Evolutionary conservation across 2,113 vertebrate genomes (phyloP).

Genomic region (Leptobrachium leishanense): DNA sequence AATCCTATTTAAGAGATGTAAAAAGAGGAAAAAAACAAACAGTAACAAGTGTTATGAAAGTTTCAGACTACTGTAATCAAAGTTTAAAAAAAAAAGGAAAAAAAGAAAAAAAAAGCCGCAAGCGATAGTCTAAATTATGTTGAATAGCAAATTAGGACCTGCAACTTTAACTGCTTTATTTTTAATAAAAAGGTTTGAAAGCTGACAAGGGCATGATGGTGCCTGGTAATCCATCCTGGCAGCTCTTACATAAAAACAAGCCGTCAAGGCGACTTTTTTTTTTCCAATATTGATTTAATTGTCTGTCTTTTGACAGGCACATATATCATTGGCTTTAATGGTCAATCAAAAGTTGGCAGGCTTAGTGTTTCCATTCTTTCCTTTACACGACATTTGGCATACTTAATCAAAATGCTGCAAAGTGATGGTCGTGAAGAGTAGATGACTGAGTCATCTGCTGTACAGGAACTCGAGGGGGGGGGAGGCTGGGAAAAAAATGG

Average conservation of each 20-base stretch:
- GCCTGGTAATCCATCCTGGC: conserved; percentile 84
- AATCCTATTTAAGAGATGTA: too few species aligned
- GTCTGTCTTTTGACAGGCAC: conserved; percentile 95
- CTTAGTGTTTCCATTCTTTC: conserved; percentile 89
- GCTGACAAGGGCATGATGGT: conserved; percentile 81
- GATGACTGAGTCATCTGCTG: conserved; percentile 86
- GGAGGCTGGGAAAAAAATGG: conserved; percentile 62
- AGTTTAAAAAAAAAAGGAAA: conserved; percentile 40
- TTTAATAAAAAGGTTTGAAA: conserved; percentile 77
- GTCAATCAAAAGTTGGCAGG: conserved; percentile 95
- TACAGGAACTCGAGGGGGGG: conserved; percentile 76
- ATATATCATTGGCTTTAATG: conserved; percentile 97
- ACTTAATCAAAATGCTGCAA: conserved; percentile 85
- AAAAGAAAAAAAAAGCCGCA: neutral
- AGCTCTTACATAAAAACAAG: conserved; percentile 92
- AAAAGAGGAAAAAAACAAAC: too few species aligned
- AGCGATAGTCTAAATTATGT: conserved; percentile 40
- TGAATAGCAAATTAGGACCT: conserved; percentile 62
- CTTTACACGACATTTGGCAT: conserved; percentile 85
- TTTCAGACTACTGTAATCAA: conserved; percentile 70
- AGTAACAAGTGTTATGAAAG: conserved; percentile 54
- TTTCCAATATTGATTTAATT: conserved; percentile 98
- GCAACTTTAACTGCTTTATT: conserved; percentile 69
- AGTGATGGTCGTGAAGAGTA: conserved; percentile 79
- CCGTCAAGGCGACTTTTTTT: conserved; percentile 92